Base-by-base conservation (phyloP, 30 jellyfish, hydroid and myxozoan species). In the Aurelia aurita complex sp. Pacific region DNA sequence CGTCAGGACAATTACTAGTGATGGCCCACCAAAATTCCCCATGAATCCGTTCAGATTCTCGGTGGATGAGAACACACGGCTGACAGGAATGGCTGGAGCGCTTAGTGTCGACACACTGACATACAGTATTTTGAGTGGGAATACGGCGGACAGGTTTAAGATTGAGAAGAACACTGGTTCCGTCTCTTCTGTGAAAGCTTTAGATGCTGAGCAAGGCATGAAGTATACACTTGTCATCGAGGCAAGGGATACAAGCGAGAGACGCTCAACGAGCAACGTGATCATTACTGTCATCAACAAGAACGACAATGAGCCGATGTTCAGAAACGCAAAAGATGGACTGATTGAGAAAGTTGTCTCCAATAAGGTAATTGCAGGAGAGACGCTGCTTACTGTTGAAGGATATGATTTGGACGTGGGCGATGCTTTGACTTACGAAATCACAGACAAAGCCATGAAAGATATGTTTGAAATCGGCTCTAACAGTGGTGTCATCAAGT, bases 21-120 rank as follows among this genome's bases (percentile, higher is more conserved):
- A 94, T 42, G 99, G 97, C 14, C 89, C 92, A 15, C 99, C 99
- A 0, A 89, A 83, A 74, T 94, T 94, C 69, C 97, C 97, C 46
- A 55, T 94, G 64, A 40, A 40, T 2, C 73, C 88, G 75, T 94
- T 94, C 73, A 74, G 88, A 66, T 94, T 89, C 66, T 73, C 53
- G 16, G 92, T 85, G 35, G 61, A 74, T 18, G 99, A 94, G 62
- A 86, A 86, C 75, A 85, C 84, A 16, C 62, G 54, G 19, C 46
- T 81, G 76, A 74, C 79, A 19, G 97, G 99, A 33, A 63, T 5
- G 32, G 94, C 95, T 17, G 89, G 68, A 63, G 99, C 99, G 8
- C 81, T 94, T 42, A 94, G 99, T 68, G 87, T 94, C 42, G 99
- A 94, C 74, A 63, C 90, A 13, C 82, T 94, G 34, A 89, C 96